Conservation (phyloP, 1,140 invertebrate species). For the Capitella teleta region DNA sequence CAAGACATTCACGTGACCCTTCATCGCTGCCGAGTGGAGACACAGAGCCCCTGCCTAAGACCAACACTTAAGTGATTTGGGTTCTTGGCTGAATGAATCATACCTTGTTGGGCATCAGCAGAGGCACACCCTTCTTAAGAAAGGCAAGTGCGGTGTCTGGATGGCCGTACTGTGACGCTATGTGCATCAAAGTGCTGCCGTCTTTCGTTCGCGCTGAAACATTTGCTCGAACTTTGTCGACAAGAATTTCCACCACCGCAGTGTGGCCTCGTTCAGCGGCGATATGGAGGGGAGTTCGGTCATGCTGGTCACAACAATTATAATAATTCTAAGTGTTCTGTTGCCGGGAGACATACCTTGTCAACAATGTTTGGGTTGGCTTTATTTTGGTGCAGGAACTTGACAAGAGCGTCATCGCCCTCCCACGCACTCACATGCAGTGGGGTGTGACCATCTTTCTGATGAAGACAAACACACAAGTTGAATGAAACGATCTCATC, state of each 20-base stretch:
- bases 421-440: slow-evolving; percentile 90
- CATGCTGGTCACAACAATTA: too few relatives aligned
- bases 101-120: slow-evolving; percentile 96
- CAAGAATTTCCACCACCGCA: slow-evolving; percentile 83
- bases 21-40: slow-evolving; percentile 44
- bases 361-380: slow-evolving; percentile 88
- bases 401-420: slow-evolving; percentile 84
- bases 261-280: slow-evolving; percentile 95
- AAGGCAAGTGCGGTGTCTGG: slow-evolving; percentile 97
- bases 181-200: slow-evolving; percentile 96
- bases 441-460: slow-evolving; percentile 81
- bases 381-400: slow-evolving; percentile 86
- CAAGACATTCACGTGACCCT: slow-evolving; percentile 91
- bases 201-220: slow-evolving; percentile 52
- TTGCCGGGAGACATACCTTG: slow-evolving; percentile 51
- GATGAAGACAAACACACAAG: slow-evolving; percentile 14
- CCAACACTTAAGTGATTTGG: slow-evolving; percentile 2
- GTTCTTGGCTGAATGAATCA: background rate
- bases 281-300: slow-evolving; percentile 90
- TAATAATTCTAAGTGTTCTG: background rate
- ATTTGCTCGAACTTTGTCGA: slow-evolving; percentile 94
- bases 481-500: background rate
- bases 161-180: slow-evolving; percentile 87
- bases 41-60: slow-evolving; percentile 42
- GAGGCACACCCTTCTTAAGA: slow-evolving; percentile 95